Base-by-base conservation (phyloP, 2,888 invertebrate genomes). In the Strigamia crassipes region DNA sequence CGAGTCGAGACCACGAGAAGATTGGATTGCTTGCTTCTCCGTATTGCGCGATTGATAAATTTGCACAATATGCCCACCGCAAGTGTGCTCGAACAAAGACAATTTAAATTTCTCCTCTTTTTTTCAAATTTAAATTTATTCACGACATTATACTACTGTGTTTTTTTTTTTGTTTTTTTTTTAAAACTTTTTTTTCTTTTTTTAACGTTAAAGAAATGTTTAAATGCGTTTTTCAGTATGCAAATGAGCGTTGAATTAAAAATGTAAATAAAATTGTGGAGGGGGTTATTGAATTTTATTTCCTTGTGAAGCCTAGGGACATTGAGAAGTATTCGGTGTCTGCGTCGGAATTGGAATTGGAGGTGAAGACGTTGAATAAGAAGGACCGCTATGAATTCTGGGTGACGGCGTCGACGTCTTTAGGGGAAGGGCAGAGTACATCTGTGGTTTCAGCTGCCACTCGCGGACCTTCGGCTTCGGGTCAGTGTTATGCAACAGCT, bases 351-450 rank as follows among this genome's bases (percentile, higher is more conserved):
- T 15, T 23, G 13, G 23, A 79, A 15, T 21, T 41, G 5, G 42
- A 79, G 15, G 23, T 42, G 18, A 79, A 23, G 13, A 23, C n/a
- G 8, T 21, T 79, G 23, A 41, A 79, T 18, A 79, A 41, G 13
- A 79, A 79, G 15, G 23, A 42, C 41, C 79, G 79, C 41, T 79
- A 79, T 23, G 79, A 79, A 79, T 79, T 79, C 15, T 79, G 79
- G 79, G 79, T 79, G 41, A 79, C 79, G 15, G 79, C 79, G 15
- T 79, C 79, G 23, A 79, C 79, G 23, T 38, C 79, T n/a, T 79
- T 79, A 42, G 79, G 79, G 0, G 79, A 79, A 79, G 79, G 79
- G 8, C 79, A 79, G 23, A 79, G 79, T 18, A 79, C 79, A 79
- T 34, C 79, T 38, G 79, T 79, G 41, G 42, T 79, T 42, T 34